Evolutionary conservation across 2,113 vertebrate genomes (phyloP).

Genomic region (Oxyura jamaicensis): DNA sequence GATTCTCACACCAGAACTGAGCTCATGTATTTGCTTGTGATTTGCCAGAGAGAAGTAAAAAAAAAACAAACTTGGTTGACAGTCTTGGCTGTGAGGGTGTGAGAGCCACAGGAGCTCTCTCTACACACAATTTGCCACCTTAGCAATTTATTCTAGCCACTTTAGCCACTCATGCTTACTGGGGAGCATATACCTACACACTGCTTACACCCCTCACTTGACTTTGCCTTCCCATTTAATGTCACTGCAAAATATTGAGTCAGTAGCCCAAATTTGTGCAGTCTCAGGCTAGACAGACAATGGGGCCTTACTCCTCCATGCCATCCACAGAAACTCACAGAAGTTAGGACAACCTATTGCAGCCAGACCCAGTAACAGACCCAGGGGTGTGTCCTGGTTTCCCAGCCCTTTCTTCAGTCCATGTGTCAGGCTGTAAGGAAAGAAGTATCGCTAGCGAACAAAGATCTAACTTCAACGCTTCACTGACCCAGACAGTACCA

Average conservation of each 20-base stretch:
- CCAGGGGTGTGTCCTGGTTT: neutral
- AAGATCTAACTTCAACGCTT: neutral
- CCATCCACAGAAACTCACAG: neutral
- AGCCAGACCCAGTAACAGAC: neutral
- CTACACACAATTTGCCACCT: neutral
- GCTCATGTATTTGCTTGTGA: neutral
- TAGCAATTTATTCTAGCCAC: neutral
- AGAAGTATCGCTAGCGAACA: accelerated
- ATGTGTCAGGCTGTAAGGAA: neutral
- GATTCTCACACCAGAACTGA: neutral
- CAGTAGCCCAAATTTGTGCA: neutral
- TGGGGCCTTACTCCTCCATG: neutral
- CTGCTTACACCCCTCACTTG: neutral
- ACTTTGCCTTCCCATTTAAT: neutral
- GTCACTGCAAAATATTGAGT: neutral
- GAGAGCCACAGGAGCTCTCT: neutral
- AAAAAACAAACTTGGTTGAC: neutral
- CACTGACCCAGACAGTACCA: neutral
- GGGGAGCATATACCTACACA: neutral
- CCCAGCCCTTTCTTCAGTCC: neutral
- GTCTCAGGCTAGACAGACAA: neutral
- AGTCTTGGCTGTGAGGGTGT: accelerated
- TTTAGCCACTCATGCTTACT: neutral
- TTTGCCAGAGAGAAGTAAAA: neutral
- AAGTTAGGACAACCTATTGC: neutral